Evolutionary conservation across 2,113 vertebrate genomes (phyloP).

Genomic region (Litocranius walleri): DNA sequence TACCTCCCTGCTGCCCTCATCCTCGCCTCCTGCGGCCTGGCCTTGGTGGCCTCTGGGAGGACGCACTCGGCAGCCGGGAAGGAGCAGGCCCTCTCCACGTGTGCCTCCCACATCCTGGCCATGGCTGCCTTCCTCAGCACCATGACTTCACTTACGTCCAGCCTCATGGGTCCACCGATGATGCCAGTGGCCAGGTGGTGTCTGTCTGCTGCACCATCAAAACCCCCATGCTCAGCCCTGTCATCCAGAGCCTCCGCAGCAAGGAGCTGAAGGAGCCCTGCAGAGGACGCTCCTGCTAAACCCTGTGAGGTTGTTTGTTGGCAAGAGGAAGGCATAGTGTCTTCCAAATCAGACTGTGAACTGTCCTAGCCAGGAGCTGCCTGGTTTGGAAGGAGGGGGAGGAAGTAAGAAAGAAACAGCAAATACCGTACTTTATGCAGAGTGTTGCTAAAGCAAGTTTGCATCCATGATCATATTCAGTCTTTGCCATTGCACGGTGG

Average conservation of each 20-base stretch:
- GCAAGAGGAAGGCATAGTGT: not conserved
- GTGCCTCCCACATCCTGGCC: constrained; percentile 25
- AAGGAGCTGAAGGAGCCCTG: constrained; percentile 36
- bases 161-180: not conserved
- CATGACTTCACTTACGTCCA: constrained; percentile 30
- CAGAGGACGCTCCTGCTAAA: not conserved
- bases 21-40: constrained; percentile 15
- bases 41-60: not conserved
- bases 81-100: not conserved
- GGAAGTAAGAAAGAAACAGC: not conserved
- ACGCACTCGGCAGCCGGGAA: not conserved
- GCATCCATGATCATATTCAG: not conserved
- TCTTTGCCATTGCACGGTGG: not conserved
- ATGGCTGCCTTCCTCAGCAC: constrained; percentile 47
- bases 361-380: too few species aligned
- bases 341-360: too few species aligned
- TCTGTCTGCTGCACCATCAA: constrained; percentile 41
- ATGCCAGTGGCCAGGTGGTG: not conserved
- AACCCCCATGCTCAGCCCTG: constrained; percentile 42
- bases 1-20: constrained; percentile 32
- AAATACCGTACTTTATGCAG: not conserved
- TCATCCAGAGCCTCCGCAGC: constrained; percentile 58
- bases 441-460: not conserved
- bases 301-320: not conserved
- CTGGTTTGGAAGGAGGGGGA: not conserved